Percentiles rank a stretch among this genome's conserved stretches.
Conservation (phyloP, 2,888 invertebrate species). For the Melanargia galathea region DNA sequence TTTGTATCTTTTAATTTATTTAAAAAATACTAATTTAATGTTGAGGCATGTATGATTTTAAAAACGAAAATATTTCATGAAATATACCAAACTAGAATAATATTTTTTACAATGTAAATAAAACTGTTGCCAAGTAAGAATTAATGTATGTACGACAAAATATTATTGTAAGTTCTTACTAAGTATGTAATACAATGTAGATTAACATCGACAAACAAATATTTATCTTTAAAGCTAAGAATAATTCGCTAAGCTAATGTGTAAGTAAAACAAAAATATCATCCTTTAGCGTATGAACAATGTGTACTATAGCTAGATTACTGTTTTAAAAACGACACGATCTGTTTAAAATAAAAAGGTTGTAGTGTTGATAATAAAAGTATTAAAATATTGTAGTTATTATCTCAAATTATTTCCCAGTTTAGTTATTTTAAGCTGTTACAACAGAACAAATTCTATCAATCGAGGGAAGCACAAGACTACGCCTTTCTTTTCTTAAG, state of each 20-base stretch:
- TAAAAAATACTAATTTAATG: background rate
- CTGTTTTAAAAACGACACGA: conserved; percentile 61
- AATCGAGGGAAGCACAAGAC: conserved; percentile 5
- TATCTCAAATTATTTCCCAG: conserved; percentile 1
- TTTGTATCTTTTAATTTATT: too few species aligned
- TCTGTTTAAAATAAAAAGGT: conserved; percentile 58
- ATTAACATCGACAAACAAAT: conserved; percentile 46
- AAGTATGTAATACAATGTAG: conserved; percentile 25
- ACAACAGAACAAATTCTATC: conserved; percentile 2
- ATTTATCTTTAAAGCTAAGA: conserved; percentile 48
- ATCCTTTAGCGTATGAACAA: conserved; percentile 36
- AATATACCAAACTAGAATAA: conserved; percentile 27
- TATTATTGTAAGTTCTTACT: conserved; percentile 28
- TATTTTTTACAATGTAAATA: conserved; percentile 34
- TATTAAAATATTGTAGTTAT: conserved; percentile 47
- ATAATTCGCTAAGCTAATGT: conserved; percentile 21
- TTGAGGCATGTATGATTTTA: background rate
- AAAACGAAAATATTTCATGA: conserved; percentile 17
- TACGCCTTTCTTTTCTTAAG: conserved; percentile 13
- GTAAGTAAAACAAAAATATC: conserved; percentile 37
- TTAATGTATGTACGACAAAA: conserved; percentile 30
- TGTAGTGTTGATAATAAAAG: conserved; percentile 77
- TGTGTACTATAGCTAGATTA: conserved; percentile 56
- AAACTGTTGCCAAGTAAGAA: conserved; percentile 31
- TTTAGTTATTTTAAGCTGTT: background rate